Evolutionary conservation across 1,140 invertebrate species (phyloP), one percentile per base, ranked within the genome.

Genomic region (Euborellia annulipes): DNA sequence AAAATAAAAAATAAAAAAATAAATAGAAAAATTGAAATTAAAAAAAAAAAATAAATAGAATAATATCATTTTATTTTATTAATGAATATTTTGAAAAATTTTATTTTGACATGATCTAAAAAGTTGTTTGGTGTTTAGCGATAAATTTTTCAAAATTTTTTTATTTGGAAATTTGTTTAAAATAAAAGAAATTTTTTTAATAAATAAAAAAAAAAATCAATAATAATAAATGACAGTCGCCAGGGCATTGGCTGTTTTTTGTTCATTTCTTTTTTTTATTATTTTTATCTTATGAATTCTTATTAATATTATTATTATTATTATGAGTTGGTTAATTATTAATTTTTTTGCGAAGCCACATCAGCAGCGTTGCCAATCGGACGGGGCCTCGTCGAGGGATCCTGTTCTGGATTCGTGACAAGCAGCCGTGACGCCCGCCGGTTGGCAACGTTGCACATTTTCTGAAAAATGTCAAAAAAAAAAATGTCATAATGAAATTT

Each of bases 181-280:
- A 27, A 6, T 27, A 27, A 27, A 4, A 27, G 11, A 27, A 27
- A 27, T 27, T 27, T 4, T 40, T 44, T 46, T 41, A 22, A 17
- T 40, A 21, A 46, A 17, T 36, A 46, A 17, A 36, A 27, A 27
- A 22, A 37, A 27, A 39, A 18, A 38, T 43, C 14, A 3, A 43
- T 30, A 43, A 43, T 27, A 9, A 20, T 16, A 20, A 27, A 41
- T 17, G 11, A 27, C 4, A 27, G 23, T 27, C 78, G 78, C 78
- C 78, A 82, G 79, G 79, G 79, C 78, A 82, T 80, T 82, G 78
- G 77, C 77, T 79, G 76, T 73, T 70, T 67, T 65, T 61, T 62
- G 43, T 48, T 36, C 37, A 41, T 37, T 39, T 38, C n/a, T 47
- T 44, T 43, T 19, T 17, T 41, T 43, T 48, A 38, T 46, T 37